phyloP scores from a whole-genome alignment of 23 tunicate genomes.

The Diplosoma virens region DNA sequence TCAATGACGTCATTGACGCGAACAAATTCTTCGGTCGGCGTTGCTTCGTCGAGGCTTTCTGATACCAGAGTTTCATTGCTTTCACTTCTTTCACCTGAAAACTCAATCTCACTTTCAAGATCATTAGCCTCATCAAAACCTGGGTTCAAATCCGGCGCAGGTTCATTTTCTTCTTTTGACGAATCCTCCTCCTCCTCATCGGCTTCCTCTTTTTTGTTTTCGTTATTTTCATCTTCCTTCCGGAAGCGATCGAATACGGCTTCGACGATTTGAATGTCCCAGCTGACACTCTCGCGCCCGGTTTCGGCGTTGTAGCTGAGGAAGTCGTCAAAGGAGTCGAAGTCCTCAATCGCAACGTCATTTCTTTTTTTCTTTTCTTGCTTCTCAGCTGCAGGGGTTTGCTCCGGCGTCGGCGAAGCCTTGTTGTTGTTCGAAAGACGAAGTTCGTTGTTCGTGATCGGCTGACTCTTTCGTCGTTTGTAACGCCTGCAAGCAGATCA shows the following conservation, averaged over 20 bases:
- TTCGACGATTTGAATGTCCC: constrained; percentile 85
- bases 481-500: constrained; percentile 39
- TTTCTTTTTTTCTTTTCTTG: neutral
- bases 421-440: neutral
- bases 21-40: constrained; percentile 1
- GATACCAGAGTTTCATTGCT: constrained; percentile 10
- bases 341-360: constrained; percentile 24
- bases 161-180: neutral
- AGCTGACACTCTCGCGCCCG: constrained; percentile 68
- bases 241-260: constrained; percentile 64
- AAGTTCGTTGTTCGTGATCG: constrained; percentile 15
- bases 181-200: neutral
- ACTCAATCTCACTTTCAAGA: neutral
- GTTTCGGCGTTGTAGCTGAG: constrained; percentile 45
- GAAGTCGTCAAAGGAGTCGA: constrained; percentile 51
- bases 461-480: constrained; percentile 65
- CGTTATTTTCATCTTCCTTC: constrained; percentile 22
- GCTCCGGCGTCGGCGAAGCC: neutral
- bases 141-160: neutral
- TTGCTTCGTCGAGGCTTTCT: constrained; percentile 6
- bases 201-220: neutral
- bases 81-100: neutral
- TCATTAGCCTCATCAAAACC: neutral
- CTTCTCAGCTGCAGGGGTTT: neutral
- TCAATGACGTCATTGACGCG: neutral